Evolutionary conservation across 2,113 vertebrate genomes (phyloP).

Genomic region (Amia ocellicauda): DNA sequence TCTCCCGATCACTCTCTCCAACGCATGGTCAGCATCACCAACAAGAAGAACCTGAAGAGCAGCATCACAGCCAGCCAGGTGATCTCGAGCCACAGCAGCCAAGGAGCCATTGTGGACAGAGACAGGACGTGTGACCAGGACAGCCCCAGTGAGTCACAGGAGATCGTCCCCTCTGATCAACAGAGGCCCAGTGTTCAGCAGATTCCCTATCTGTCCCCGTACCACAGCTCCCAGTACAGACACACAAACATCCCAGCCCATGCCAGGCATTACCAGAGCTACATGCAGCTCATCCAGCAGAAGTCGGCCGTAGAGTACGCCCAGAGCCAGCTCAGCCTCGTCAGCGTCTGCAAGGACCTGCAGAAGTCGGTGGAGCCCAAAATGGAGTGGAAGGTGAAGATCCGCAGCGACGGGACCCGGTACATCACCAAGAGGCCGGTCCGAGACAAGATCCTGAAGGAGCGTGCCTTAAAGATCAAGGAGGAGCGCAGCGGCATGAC

Average conservation of each 20-base stretch:
- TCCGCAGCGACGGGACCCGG: conserved; percentile 87
- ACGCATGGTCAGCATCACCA: conserved; percentile 82
- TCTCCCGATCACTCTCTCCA: conserved; percentile 89
- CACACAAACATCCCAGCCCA: conserved; percentile 81
- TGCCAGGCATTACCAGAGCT: conserved; percentile 92
- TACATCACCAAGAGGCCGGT: conserved; percentile 95
- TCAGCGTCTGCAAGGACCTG: conserved; percentile 79
- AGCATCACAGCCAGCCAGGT: conserved; percentile 50
- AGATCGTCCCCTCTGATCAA: conserved; percentile 52
- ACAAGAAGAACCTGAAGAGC: conserved; percentile 84
- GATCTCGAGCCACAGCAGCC: conserved; percentile 53
- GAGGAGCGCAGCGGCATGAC: conserved; percentile 96
- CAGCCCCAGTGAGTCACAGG: conserved; percentile 53
- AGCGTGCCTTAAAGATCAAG: conserved; percentile 94
- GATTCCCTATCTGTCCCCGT: conserved; percentile 83
- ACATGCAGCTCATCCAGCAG: conserved; percentile 94
- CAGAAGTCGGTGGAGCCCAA: conserved; percentile 75
- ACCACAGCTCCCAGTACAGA: conserved; percentile 79
- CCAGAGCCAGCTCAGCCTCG: conserved; percentile 89
- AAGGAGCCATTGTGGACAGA: conserved; percentile 54
- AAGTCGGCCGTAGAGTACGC: conserved; percentile 89
- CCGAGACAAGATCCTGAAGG: conserved; percentile 87
- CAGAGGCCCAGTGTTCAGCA: conserved; percentile 56
- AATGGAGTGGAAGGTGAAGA: conserved; percentile 98
- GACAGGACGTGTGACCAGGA: conserved; percentile 66